Conservation (phyloP, 2,113 vertebrate genomes). For the Syngnathoides biaculeatus region DNA sequence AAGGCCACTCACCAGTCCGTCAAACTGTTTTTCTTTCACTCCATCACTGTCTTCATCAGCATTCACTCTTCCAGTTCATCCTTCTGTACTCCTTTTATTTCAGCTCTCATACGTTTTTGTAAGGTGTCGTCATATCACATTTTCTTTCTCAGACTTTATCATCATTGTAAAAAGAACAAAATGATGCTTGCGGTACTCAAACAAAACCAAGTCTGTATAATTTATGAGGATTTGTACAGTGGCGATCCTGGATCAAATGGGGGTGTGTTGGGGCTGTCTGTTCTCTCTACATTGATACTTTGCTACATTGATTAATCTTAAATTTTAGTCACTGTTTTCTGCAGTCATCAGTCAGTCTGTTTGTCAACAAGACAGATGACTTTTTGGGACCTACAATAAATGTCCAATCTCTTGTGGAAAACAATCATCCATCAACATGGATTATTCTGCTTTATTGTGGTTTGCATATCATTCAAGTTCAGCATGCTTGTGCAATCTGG, state of each 20-base stretch:
- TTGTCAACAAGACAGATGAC: background rate
- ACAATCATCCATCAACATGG: too few species aligned
- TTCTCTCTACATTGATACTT: too few species aligned
- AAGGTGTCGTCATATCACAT: background rate
- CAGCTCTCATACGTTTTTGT: background rate
- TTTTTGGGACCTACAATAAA: background rate
- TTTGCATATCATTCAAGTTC: too few species aligned
- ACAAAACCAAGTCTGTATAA: background rate
- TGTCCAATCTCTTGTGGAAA: background rate
- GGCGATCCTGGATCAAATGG: too few species aligned
- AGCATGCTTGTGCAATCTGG: too few species aligned
- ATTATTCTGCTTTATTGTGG: too few species aligned
- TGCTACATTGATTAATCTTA: background rate
- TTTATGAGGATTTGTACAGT: background rate
- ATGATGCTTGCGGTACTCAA: background rate
- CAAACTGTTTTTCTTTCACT: constrained; percentile 50
- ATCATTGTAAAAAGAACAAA: background rate
- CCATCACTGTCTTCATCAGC: constrained; percentile 56
- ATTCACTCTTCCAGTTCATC: constrained; percentile 34
- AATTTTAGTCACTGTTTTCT: background rate
- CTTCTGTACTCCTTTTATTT: constrained; percentile 14
- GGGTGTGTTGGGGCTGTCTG: too few species aligned
- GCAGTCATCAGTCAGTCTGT: background rate
- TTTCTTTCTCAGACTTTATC: background rate
- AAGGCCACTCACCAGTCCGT: constrained; percentile 39